Percentiles rank a stretch among this genome's conserved stretches.
Evolutionary conservation across 2,888 invertebrate species (phyloP).

Genomic region (Salpingus planirostris): DNA sequence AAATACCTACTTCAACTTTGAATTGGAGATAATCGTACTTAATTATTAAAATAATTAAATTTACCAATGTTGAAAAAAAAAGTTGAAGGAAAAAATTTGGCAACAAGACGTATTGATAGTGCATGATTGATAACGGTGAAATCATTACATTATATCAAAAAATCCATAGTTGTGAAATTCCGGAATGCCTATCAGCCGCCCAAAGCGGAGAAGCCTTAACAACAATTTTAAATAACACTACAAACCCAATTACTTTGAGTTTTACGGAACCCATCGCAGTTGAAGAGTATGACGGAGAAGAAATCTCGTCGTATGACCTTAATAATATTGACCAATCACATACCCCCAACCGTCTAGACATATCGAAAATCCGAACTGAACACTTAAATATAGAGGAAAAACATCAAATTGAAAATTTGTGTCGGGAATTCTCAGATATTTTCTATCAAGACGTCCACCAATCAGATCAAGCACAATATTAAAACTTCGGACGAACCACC

Average conservation of each 20-base stretch:
- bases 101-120: too few relatives aligned
- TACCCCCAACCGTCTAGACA: slow-evolving; percentile 3
- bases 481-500: slow-evolving; percentile 10
- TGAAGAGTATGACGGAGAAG: slow-evolving; percentile 5
- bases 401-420: slow-evolving; percentile 7
- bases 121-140: slow-evolving; percentile 11
- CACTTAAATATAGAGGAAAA: slow-evolving; percentile 17
- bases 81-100: too few relatives aligned
- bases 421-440: slow-evolving; percentile 12
- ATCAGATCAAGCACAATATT: slow-evolving; percentile 19
- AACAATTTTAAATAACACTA: slow-evolving; percentile 9
- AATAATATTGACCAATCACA: slow-evolving; percentile 1
- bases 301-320: not conserved
- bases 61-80: too few relatives aligned
- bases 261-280: slow-evolving; percentile 11
- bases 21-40: too few relatives aligned
- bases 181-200: slow-evolving; percentile 8
- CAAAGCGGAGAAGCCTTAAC: slow-evolving; percentile 10
- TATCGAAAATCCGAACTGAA: slow-evolving; percentile 8
- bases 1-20: too few relatives aligned
- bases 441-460: too few relatives aligned
- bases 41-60: too few relatives aligned
- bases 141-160: slow-evolving; percentile 11
- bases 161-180: slow-evolving; percentile 13
- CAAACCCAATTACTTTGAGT: slow-evolving; percentile 2